Percentiles rank a stretch among this genome's conserved stretches.
phyloP scores from a whole-genome alignment of 2,797 vertebrate genomes.

The Limnodromus scolopaceus region DNA sequence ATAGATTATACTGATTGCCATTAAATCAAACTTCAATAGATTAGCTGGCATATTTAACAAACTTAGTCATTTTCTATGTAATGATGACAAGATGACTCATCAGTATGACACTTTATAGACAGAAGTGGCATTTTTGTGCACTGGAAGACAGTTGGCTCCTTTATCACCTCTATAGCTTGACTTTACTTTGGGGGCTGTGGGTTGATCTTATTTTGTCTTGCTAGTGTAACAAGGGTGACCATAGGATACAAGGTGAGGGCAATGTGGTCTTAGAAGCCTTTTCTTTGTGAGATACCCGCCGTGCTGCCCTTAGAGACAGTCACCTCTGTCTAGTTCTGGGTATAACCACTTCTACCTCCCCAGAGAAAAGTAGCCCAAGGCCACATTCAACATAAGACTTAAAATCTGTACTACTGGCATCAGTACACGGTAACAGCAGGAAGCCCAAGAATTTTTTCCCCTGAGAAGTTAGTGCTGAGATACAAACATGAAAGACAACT shows the following conservation, averaged over 20 bases:
- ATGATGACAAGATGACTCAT: conserved; percentile 8
- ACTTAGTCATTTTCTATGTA: conserved; percentile 33
- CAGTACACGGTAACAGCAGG: neutral
- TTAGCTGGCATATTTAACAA: conserved; percentile 59
- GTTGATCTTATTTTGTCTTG: neutral
- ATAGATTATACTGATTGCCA: neutral
- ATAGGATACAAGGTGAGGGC: neutral
- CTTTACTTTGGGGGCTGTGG: neutral
- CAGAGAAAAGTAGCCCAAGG: neutral
- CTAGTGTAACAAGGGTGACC: neutral
- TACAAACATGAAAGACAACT: neutral
- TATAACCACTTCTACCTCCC: neutral
- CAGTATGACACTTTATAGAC: neutral
- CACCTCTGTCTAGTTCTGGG: neutral
- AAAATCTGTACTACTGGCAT: neutral
- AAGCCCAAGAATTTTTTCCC: neutral
- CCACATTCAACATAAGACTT: neutral
- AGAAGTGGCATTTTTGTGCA: neutral
- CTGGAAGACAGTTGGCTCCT: neutral
- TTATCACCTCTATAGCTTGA: neutral
- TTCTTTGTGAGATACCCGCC: neutral
- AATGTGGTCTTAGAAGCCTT: neutral
- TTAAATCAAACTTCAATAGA: conserved; percentile 46
- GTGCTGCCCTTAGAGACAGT: neutral
- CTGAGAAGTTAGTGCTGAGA: neutral